Percentiles rank a stretch among this genome's conserved stretches.
Evolutionary conservation across 1,140 invertebrate species (phyloP).

Genomic region (Homarus americanus): DNA sequence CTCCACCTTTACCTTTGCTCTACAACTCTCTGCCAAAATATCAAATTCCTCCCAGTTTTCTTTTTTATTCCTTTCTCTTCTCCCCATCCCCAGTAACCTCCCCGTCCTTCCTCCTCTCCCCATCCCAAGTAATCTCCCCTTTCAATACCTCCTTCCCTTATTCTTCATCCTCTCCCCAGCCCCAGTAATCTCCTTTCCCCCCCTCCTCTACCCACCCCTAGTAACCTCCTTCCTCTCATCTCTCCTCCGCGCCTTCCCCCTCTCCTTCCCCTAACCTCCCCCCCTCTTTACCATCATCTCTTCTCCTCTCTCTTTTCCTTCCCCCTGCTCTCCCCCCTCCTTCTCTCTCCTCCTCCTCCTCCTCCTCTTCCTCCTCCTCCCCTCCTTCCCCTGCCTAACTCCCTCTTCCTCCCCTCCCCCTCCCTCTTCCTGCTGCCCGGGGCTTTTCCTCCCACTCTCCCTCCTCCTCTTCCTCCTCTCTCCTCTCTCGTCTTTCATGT

Average conservation of each 20-base stretch:
- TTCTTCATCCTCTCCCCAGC: background rate
- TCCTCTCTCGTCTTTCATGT: background rate
- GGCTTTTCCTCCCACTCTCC: background rate
- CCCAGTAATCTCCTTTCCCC: no score
- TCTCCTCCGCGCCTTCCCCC: no score
- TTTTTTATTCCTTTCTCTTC: background rate
- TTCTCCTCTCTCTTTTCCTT: background rate
- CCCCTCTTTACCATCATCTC: background rate
- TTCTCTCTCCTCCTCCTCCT: background rate
- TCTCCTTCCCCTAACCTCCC: no score
- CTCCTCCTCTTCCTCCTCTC: background rate
- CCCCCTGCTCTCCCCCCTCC: no score
- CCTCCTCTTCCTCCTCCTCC: slow-evolving; percentile 7
- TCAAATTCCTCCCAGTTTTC: no score
- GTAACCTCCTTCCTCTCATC: background rate
- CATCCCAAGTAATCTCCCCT: no score
- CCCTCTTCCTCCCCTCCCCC: background rate
- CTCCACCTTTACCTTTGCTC: no score
- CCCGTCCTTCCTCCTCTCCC: background rate
- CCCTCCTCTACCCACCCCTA: background rate
- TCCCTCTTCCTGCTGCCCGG: background rate
- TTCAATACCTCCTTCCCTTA: background rate
- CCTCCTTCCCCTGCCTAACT: no score
- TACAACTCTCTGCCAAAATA: no score
- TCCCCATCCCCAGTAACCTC: background rate